Evolutionary conservation across 2,113 vertebrate genomes (phyloP).

Genomic region (Gnathochromis pfefferi): DNA sequence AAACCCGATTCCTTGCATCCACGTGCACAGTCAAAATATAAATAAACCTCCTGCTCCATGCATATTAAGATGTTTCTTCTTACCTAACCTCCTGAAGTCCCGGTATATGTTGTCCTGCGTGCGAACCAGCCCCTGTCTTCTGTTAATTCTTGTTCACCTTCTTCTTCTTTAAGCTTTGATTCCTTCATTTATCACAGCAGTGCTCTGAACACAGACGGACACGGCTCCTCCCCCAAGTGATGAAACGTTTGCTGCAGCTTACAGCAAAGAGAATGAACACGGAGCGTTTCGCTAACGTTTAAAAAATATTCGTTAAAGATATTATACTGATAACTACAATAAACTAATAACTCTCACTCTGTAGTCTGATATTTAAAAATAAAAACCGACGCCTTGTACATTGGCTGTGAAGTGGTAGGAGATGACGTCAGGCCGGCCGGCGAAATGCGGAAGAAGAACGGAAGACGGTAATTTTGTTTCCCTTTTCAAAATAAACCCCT

Average conservation of each 20-base stretch:
- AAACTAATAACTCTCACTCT: not conserved
- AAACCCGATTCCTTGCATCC: not conserved
- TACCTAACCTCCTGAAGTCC: not conserved
- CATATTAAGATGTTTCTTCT: not conserved
- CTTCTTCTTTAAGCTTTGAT: not conserved
- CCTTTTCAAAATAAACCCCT: constrained; percentile 6
- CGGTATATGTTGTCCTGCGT: not conserved
- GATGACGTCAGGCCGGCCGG: not conserved
- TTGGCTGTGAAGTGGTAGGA: constrained; percentile 16
- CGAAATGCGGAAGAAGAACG: not conserved
- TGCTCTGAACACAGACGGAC: not conserved
- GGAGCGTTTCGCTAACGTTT: not conserved
- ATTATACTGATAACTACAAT: not conserved
- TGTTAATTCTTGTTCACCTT: not conserved
- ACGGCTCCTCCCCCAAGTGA: constrained; percentile 25
- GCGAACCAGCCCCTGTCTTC: not conserved
- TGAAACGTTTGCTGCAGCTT: constrained; percentile 2
- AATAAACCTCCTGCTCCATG: not conserved
- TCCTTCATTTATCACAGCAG: not conserved
- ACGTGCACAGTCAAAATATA: not conserved
- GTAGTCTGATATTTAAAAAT: not conserved
- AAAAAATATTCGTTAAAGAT: not conserved
- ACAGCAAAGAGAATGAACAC: not conserved
- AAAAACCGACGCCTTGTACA: not conserved
- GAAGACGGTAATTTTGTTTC: not conserved